Evolutionary conservation across 2,797 vertebrate species (phyloP), one percentile per base, ranked within the genome.

Genomic region (Anguilla obscura): DNA sequence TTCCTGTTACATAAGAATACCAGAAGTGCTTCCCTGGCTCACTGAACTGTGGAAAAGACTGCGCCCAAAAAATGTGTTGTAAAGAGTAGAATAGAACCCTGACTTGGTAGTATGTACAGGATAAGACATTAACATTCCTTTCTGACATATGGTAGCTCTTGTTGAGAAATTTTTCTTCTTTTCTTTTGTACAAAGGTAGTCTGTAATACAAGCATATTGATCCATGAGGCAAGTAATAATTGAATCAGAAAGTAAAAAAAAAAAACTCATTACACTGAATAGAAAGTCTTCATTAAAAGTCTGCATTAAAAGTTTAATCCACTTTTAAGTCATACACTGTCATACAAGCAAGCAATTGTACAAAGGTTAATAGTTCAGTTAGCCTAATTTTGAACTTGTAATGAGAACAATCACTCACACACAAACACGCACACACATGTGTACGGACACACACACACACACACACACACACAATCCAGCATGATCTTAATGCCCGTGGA

Each of bases 1-100:
- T 85, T 85, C 56, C 84, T 85, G 54, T 33, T 58, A 14, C 50
- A 60, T 85, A 85, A 85, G 84, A 58, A 63, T 33, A 12, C 30
- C 30, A 12, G 84, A 21, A 85, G 0, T 63, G 82, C 40, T 52
- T 50, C 16, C 27, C 83, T 16, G 0, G 84, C 18, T 40, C 18
- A 24, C 27, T 85, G 50, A 52, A 52, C 50, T 33, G 84, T 6
- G 33, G 30, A 24, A 30, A 12, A 30, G 63, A 66, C 63, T 66
- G 63, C 63, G 0, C 21, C 8, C 8, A 24, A 66, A 66, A 8
- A 9, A 8, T 71, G 66, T 71, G 66, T 27, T 71, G 27, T 71
- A 7, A 71, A 71, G 27, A 30, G 66, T n/a, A 71, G 24, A 30
- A 10, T 5, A 27, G 66, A 3, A 2, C n/a, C 66, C 24, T 71